Evolutionary conservation across 2,888 invertebrate genomes (phyloP).

Genomic region (Epirrhoe tristata): DNA sequence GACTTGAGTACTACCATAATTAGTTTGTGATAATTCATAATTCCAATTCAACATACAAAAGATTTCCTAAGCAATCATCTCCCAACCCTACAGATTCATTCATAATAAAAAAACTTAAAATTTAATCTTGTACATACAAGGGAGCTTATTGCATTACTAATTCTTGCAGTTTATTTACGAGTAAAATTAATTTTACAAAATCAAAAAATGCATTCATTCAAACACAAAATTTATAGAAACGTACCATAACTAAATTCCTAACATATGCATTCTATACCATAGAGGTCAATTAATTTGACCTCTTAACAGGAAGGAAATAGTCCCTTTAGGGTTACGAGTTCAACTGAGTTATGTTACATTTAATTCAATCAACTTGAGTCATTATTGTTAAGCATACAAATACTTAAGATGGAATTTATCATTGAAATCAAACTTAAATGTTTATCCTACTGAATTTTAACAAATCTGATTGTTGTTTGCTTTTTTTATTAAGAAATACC

Average conservation of each 20-base stretch:
- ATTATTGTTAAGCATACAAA: not conserved
- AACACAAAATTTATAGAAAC: not conserved
- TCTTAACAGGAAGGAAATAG: conserved; percentile 13
- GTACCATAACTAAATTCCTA: not conserved
- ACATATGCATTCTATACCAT: not conserved
- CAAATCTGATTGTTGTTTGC: no score
- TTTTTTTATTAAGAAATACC: no score
- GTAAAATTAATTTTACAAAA: not conserved
- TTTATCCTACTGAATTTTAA: no score
- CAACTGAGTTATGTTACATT: conserved; percentile 29
- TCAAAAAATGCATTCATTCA: not conserved
- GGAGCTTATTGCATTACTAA: no score
- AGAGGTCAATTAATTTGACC: conserved; percentile 30
- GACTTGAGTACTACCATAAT: no score
- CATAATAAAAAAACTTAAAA: not conserved
- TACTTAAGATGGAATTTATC: no score
- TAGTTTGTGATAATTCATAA: no score
- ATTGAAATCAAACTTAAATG: no score
- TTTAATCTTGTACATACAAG: not conserved
- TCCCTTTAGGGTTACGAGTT: conserved; percentile 17
- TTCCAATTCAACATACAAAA: no score
- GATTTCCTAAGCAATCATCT: no score
- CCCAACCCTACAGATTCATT: not conserved
- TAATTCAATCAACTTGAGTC: conserved; percentile 21
- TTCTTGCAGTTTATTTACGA: not conserved